These are phyloP conservation scores for Galago senegalensis DNA, from an alignment of 2,797 vertebrate genomes.

Conservation along the genomic window DNA sequence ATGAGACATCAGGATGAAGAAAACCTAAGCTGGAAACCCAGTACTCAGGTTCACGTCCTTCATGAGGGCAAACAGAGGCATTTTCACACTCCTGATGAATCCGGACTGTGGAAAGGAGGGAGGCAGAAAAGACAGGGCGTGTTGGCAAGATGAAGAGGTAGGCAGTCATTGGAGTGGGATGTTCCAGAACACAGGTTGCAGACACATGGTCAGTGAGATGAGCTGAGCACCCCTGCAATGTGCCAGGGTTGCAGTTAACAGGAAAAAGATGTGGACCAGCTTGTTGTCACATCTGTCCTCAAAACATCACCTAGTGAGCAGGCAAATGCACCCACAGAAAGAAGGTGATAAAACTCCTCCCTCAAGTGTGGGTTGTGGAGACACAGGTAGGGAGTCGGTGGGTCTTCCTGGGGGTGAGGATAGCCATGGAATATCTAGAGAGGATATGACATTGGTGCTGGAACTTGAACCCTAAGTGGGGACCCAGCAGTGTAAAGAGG, in stretches of 20 bases:
- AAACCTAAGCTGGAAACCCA: background rate
- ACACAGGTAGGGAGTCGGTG: background rate
- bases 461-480: background rate
- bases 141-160: background rate
- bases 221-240: background rate
- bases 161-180: background rate
- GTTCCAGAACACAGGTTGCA: background rate
- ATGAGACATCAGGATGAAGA: background rate
- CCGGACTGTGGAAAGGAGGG: background rate
- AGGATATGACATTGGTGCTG: background rate
- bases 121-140: background rate
- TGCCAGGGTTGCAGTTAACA: background rate
- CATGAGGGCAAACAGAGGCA: background rate
- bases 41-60: background rate
- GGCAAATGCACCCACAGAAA: background rate
- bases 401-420: background rate
- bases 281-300: background rate
- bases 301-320: background rate
- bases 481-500: background rate
- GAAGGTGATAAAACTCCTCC: background rate
- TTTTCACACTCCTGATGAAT: background rate
- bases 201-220: background rate
- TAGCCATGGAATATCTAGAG: background rate
- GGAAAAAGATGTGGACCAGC: background rate
- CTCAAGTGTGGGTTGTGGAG: background rate